Evolutionary conservation across 2,888 invertebrate genomes (phyloP).

Genomic region (Acanthosepion esculentum): DNA sequence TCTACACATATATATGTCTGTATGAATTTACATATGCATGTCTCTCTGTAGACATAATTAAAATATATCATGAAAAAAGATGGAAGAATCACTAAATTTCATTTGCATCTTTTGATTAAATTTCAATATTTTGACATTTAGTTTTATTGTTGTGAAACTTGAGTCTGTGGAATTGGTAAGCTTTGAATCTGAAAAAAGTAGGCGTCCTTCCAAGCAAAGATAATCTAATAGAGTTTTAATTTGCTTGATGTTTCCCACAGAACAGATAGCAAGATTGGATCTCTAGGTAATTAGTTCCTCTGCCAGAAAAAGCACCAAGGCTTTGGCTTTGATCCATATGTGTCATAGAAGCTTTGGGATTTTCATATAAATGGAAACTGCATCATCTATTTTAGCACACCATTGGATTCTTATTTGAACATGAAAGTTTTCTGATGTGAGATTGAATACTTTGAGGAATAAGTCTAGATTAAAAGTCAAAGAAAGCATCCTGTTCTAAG

Average conservation of each 20-base stretch:
- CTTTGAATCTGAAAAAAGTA: neutral
- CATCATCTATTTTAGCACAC: neutral
- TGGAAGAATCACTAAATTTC: neutral
- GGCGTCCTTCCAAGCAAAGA: neutral
- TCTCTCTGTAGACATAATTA: neutral
- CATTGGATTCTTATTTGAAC: neutral
- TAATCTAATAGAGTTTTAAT: neutral
- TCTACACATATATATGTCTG: too few relatives aligned
- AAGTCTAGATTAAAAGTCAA: neutral
- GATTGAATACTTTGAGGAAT: conserved; percentile 2
- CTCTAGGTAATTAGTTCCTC: neutral
- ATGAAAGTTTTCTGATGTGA: neutral
- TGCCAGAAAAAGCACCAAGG: neutral
- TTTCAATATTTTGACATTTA: neutral
- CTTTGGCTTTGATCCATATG: neutral
- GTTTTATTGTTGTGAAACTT: neutral
- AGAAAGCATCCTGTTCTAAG: neutral
- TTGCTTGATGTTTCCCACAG: neutral
- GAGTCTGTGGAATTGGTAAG: neutral
- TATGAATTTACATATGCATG: too few relatives aligned
- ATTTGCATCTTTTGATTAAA: neutral
- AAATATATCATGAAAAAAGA: neutral
- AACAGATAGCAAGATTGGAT: neutral
- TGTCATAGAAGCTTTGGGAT: neutral
- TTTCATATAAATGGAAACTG: neutral